Evolutionary conservation across 2,797 vertebrate species (phyloP), one percentile per base, ranked within the genome.

Genomic region (Buphagus erythrorhynchus): DNA sequence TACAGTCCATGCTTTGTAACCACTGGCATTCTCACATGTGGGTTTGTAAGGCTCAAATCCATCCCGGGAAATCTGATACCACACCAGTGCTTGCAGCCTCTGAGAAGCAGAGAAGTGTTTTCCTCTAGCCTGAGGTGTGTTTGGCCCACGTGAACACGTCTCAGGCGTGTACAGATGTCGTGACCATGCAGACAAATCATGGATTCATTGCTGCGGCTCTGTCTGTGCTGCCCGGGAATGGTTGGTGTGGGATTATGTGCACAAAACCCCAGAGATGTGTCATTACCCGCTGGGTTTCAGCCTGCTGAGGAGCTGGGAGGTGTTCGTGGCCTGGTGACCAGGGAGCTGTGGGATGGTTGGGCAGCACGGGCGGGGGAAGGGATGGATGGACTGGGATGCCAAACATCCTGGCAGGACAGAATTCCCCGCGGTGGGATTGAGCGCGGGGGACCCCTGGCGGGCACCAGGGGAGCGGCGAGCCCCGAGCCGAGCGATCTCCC

Each of bases 391-490:
- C 15, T 20, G 17, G 66, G 86, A 29, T 55, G 81, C 36, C 57
- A 55, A 66, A 43, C 31, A 9, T 14, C 29, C 5, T 12, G 71
- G 55, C 68, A 9, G 66, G 48, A 45, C 38, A 26, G 74, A 54
- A 65, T 49, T 33, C 72, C 58, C 63, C 6, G 24, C 16, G 18
- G 38, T 45, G 77, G 84, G 33, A 10, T 35, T 86, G 88, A 82
- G 72, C 86, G 65, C 62, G 88, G 86, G 95, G 92, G 97, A 88
- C 94, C 86, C 92, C 91, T 97, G 86, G 92, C 4, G 95, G 95
- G 59, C 69, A 67, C 49, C 77, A 20, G 19, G 49, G 11, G 1
- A 4, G 57, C 63, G 3, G 49, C 63, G 31, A 45, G 72, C 72
- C 72, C 72, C 20, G 8, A 13, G 72, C 57, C n/a, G 0, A 9